phyloP scores from a whole-genome alignment of 2,888 invertebrate species.

The Meteorus colon region DNA sequence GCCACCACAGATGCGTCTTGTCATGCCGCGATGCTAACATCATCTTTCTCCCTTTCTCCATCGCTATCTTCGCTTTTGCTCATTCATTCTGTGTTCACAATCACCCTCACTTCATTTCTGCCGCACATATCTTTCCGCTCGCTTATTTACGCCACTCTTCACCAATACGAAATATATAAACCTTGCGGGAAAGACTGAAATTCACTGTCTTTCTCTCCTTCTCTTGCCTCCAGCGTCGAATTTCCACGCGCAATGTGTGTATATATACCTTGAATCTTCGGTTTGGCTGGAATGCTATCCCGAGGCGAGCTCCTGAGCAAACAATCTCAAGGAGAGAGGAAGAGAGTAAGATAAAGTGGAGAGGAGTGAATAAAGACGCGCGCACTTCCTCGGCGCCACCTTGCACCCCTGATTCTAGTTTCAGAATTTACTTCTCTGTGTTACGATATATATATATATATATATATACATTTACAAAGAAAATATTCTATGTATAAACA shows the following conservation, averaged over 20 bases:
- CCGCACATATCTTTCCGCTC: neutral
- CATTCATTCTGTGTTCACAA: no score
- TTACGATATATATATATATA: neutral
- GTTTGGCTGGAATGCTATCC: conserved; percentile 50
- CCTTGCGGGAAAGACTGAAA: conserved; percentile 5
- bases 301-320: conserved; percentile 66
- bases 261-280: conserved; percentile 24
- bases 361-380: neutral
- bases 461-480: neutral
- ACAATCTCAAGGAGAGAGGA: conserved; percentile 57
- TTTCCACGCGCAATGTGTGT: conserved; percentile 56
- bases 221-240: conserved; percentile 57
- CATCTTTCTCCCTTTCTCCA: conserved; percentile 42
- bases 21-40: conserved; percentile 58
- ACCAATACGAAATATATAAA: conserved; percentile 27
- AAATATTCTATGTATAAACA: neutral
- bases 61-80: neutral
- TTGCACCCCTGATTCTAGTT: conserved; percentile 42
- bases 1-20: conserved; percentile 72
- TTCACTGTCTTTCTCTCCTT: conserved; percentile 21
- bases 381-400: conserved; percentile 66
- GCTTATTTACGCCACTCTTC: conserved; percentile 2
- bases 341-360: no score
- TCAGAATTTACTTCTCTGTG: conserved; percentile 56
- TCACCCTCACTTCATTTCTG: conserved; percentile 29